Percentiles rank a stretch among this genome's conserved stretches.
These are phyloP conservation scores for mouse (Mus musculus) DNA, from an alignment of 2,113 vertebrate species.

Conservation along the genomic window DNA sequence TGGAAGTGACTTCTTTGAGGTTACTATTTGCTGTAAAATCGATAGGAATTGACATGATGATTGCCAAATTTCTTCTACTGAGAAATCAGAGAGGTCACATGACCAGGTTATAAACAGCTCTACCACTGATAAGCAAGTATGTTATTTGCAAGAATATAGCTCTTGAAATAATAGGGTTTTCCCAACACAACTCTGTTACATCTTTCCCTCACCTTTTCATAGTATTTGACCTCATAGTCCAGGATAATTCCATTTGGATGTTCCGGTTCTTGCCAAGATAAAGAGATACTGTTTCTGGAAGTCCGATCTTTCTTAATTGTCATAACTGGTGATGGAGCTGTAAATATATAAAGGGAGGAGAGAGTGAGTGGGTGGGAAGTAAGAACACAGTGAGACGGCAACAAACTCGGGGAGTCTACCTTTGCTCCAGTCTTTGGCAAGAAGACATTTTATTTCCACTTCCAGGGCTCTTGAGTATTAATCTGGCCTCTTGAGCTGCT, in stretches of 20 bases:
- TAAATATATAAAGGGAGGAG: conserved; percentile 44
- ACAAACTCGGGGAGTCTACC: conserved; percentile 78
- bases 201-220: conserved; percentile 95
- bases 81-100: not conserved
- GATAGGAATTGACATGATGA: not conserved
- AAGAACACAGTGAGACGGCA: conserved; percentile 56
- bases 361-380: not conserved
- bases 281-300: conserved; percentile 95
- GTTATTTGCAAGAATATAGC: not conserved
- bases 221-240: conserved; percentile 99
- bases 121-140: not conserved
- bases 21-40: not conserved
- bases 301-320: conserved; percentile 96
- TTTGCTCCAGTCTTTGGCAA: conserved; percentile 73
- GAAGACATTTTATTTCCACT: conserved; percentile 70
- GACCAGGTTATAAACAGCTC: not conserved
- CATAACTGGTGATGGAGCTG: conserved; percentile 96
- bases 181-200: not conserved
- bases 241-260: conserved; percentile 98
- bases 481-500: conserved; percentile 76
- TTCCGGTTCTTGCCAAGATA: conserved; percentile 98
- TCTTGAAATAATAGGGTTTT: not conserved
- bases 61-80: not conserved
- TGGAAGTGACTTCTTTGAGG: not conserved
- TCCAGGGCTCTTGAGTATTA: conserved; percentile 77